Evolutionary conservation across 2,888 invertebrate species (phyloP).

Genomic region (Pocota personata): DNA sequence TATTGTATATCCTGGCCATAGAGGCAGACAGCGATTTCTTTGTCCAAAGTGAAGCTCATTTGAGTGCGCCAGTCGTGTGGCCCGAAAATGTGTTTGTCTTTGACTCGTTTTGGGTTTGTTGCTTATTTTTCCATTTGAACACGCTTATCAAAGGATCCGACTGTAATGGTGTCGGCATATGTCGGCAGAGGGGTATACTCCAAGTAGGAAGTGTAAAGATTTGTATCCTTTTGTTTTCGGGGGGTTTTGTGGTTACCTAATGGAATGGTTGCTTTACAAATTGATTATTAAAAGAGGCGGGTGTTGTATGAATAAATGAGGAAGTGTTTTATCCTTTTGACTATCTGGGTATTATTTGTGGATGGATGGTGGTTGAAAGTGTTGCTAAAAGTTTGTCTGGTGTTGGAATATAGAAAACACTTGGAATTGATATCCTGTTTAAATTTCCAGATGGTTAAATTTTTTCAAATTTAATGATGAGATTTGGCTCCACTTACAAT

Average conservation of each 20-base stretch:
- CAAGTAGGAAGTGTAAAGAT: constrained; percentile 12
- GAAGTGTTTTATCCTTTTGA: neutral
- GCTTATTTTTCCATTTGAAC: constrained; percentile 38
- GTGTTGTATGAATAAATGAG: neutral
- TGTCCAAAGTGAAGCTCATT: constrained; percentile 42
- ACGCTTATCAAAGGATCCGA: constrained; percentile 44
- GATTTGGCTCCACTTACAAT: neutral
- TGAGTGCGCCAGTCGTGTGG: constrained; percentile 3
- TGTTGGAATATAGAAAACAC: neutral
- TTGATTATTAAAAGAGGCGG: constrained; percentile 17
- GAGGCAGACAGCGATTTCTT: neutral
- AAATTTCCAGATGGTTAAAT: neutral
- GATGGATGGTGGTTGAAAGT: neutral
- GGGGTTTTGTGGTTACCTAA: constrained; percentile 31
- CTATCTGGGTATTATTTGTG: neutral
- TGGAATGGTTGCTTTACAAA: constrained; percentile 18
- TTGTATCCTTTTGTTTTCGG: constrained; percentile 17
- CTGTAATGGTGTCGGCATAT: constrained; percentile 12
- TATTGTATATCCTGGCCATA: neutral
- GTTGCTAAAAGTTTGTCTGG: neutral
- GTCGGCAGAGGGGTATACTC: neutral
- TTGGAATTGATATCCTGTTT: neutral
- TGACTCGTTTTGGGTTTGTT: constrained; percentile 28
- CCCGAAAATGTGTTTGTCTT: constrained; percentile 54
- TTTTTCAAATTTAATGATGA: neutral